Evolutionary conservation across 1,140 invertebrate species (phyloP), one percentile per base, ranked within the genome.

Genomic region (Leptinotarsa texana): DNA sequence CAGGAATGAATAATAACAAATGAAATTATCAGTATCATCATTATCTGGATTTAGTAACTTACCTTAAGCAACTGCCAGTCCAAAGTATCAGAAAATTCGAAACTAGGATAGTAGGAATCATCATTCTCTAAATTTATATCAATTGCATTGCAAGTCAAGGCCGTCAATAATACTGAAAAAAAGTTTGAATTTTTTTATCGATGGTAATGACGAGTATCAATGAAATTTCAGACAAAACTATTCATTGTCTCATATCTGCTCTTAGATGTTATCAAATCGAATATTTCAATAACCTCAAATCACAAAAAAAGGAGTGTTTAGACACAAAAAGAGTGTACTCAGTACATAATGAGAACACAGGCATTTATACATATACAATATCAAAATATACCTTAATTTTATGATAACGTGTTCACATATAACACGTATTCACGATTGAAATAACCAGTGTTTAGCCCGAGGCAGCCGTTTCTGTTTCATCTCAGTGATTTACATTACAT

Each of bases 51-150:
- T 15, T 24, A 13, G 15, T 17, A 11, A 69, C 67, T 69, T 42
- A 69, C 67, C 42, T 69, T 69, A 17, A 69, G 27, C 17, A 69
- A 48, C 33, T 18, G 18, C 67, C 67, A 69, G 27, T 69, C 67
- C 6, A 69, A 17, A 18, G 27, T 42, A 48, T 69, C 67, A 4
- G 67, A 69, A 48, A 69, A 69, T 18, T 48, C 42, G 42, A 69
- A 33, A 21, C n/a, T 42, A n/a, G 67, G 67, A 48, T 42, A 48
- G 67, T 69, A 69, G 13, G 15, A 33, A 13, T 69, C 67, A 47
- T 69, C 67, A 15, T 69, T 69, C 8, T 21, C 21, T 5, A 6
- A 17, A 17, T 42, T 69, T 48, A 47, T 13, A 15, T 69, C 17
- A 69, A 4, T 21, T 33, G 24, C 27, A 21, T 33, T 18, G 48